These are phyloP conservation scores for Synergus japonicus DNA, from an alignment of 2,888 invertebrate species.

Conservation along the genomic window DNA sequence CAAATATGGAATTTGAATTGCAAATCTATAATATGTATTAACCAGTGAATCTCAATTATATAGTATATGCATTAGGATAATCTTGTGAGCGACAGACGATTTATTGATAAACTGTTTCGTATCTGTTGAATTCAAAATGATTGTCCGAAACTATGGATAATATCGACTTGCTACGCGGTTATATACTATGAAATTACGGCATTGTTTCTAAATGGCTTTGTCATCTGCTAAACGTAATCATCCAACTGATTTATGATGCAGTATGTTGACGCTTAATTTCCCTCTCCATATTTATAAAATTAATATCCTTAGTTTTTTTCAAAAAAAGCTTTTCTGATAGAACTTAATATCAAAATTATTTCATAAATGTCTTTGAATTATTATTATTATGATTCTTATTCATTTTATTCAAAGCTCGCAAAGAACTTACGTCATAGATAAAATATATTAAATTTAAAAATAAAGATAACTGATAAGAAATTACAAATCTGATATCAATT, in stretches of 20 bases:
- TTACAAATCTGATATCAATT: not conserved
- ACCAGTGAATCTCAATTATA: not conserved
- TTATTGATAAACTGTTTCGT: conserved; percentile 4
- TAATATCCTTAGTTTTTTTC: not conserved
- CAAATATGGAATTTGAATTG: not conserved
- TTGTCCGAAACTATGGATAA: not conserved
- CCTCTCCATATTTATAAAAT: not conserved
- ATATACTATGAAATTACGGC: not conserved
- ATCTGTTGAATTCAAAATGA: conserved; percentile 9
- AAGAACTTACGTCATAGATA: not conserved
- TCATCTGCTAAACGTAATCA: not conserved
- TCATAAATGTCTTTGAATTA: not conserved
- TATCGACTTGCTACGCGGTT: not conserved
- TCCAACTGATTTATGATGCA: not conserved
- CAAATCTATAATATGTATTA: too few species aligned
- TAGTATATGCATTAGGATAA: not conserved
- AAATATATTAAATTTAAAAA: not conserved
- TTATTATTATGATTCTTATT: too few species aligned
- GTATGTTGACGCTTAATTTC: not conserved
- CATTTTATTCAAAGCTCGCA: not conserved
- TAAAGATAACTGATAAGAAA: not conserved
- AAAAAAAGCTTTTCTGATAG: not conserved
- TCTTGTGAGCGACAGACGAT: not conserved
- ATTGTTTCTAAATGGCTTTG: conserved; percentile 26
- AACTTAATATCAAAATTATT: not conserved